Conservation (phyloP, 2,888 invertebrate genomes). For the Lasioglossum zephyrum region DNA sequence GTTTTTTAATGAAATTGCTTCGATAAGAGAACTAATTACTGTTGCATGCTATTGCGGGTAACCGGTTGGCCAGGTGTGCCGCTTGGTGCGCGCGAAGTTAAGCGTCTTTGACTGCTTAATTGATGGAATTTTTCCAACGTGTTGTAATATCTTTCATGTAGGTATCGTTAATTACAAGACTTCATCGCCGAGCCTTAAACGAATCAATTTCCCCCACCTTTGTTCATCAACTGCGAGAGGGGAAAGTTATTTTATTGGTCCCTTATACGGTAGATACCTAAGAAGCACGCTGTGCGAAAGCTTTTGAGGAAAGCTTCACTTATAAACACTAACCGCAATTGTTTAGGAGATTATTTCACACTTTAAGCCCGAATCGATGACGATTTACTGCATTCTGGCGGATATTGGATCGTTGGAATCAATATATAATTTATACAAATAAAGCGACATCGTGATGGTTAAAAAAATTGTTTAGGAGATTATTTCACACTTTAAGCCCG, state of each 20-base stretch:
- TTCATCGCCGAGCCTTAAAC: neutral
- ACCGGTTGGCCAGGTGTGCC: neutral
- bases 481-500: too few species aligned
- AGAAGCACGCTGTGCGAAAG: neutral
- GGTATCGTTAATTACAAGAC: slow-evolving; percentile 13
- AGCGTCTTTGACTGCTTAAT: slow-evolving; percentile 34
- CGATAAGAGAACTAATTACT: slow-evolving; percentile 38
- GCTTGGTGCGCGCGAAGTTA: neutral
- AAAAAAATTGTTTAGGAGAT: too few species aligned
- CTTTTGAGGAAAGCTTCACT: neutral
- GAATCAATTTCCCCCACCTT: slow-evolving; percentile 5
- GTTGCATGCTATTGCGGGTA: slow-evolving; percentile 34
- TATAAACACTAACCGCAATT: neutral
- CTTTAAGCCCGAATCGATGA: neutral
- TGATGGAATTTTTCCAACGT: slow-evolving; percentile 30
- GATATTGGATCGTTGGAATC: neutral
- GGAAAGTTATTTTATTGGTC: neutral
- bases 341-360: neutral
- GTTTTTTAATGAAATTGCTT: slow-evolving; percentile 51
- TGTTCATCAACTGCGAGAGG: neutral
- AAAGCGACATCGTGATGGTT: neutral
- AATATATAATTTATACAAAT: neutral
- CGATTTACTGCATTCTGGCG: neutral
- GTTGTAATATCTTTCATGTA: slow-evolving; percentile 11
- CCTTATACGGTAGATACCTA: neutral